phyloP scores from a whole-genome alignment of 2,797 vertebrate genomes.

The Cryptoblepharus egeriae region DNA sequence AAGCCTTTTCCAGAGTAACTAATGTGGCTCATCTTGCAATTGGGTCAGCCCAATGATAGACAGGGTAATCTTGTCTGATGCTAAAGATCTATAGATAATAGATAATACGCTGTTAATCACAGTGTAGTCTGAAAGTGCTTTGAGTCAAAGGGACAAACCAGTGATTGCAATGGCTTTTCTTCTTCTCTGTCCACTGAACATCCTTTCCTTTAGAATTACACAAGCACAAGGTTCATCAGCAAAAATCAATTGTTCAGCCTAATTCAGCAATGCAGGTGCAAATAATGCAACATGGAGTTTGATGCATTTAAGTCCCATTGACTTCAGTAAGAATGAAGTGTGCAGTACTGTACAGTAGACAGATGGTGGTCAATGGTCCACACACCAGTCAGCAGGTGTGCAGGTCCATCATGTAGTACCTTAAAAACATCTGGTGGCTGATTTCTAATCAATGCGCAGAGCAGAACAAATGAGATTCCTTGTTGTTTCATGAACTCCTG shows the following conservation, averaged over 20 bases:
- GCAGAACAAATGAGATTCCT: constrained; percentile 14
- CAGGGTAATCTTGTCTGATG: too few relatives aligned
- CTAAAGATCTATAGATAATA: too few relatives aligned
- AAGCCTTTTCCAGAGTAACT: too few relatives aligned
- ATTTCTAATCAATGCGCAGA: constrained; percentile 20
- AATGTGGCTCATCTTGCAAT: too few relatives aligned
- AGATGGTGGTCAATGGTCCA: constrained; percentile 35
- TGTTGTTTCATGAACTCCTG: constrained; percentile 1
- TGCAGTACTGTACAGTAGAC: constrained; percentile 11
- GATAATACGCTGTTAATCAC: too few relatives aligned
- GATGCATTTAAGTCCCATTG: constrained; percentile 10
- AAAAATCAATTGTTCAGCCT: neutral
- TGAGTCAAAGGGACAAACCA: neutral
- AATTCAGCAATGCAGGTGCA: neutral
- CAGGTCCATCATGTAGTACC: neutral
- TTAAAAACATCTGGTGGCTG: constrained; percentile 22
- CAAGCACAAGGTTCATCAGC: neutral
- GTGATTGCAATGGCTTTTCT: neutral
- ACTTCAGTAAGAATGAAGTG: constrained; percentile 21
- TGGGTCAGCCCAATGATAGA: too few relatives aligned
- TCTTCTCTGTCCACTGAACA: neutral
- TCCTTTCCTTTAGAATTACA: neutral
- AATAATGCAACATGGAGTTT: constrained; percentile 13
- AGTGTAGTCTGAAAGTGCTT: too few relatives aligned
- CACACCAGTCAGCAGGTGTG: constrained; percentile 24